These are phyloP conservation scores for Hypotaenidia okinawae DNA, from an alignment of 2,797 vertebrate species.

Conservation along the genomic window DNA sequence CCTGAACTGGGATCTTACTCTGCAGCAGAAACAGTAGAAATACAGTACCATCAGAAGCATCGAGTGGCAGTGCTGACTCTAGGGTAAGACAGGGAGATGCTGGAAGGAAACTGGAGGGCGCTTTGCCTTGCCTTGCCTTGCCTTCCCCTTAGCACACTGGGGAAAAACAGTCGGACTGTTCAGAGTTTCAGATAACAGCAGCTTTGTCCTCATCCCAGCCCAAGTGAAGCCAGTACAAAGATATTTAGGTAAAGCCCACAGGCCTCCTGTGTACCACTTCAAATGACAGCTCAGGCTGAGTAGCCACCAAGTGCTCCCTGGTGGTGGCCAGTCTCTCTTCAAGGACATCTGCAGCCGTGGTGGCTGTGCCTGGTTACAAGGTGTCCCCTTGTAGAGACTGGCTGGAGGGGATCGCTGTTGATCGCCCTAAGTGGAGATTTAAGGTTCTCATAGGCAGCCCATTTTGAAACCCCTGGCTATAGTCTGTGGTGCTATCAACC, in stretches of 20 bases:
- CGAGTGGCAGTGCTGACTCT: not conserved
- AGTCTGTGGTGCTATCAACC: not conserved
- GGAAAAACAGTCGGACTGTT: not conserved
- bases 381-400: not conserved
- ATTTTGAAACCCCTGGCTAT: not conserved
- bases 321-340: not conserved
- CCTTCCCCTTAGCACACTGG: not conserved
- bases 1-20: not conserved
- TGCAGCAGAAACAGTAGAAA: not conserved
- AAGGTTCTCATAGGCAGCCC: not conserved
- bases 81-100: not conserved
- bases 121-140: not conserved
- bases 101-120: not conserved
- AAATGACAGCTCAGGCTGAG: not conserved
- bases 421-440: not conserved
- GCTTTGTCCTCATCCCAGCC: not conserved
- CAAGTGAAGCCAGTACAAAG: not conserved
- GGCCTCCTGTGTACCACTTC: not conserved
- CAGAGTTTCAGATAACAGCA: not conserved
- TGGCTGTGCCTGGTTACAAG: not conserved
- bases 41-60: not conserved
- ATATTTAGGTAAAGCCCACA: not conserved
- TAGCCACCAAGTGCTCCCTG: not conserved
- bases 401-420: not conserved
- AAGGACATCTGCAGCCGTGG: fast-evolving